A percentile compares a stretch with the other conserved stretches of the same genome.
Evolutionary conservation across 2,113 vertebrate species (phyloP).

Genomic region (Sporophila hypoxantha): DNA sequence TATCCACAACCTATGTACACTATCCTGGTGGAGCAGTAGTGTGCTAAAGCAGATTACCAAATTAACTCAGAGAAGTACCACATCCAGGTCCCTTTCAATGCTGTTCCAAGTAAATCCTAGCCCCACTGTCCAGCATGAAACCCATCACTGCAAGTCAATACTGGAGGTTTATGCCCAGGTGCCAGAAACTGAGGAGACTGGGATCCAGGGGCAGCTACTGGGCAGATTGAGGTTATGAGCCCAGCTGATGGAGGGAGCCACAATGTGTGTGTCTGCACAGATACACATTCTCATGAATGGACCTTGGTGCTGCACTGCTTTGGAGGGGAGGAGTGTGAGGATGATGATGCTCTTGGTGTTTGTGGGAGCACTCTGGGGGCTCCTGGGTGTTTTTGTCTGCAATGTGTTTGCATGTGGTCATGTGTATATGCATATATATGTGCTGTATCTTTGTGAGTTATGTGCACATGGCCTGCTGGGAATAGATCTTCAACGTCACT

Average conservation of each 20-base stretch:
- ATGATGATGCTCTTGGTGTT: background rate
- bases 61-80: background rate
- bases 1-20: background rate
- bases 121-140: background rate
- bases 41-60: background rate
- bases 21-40: background rate
- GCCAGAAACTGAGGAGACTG: background rate
- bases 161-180: background rate
- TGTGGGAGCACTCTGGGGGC: background rate
- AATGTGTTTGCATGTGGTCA: background rate
- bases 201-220: background rate
- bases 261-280: background rate
- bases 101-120: background rate
- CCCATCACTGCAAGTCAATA: rapidly evolving
- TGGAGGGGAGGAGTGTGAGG: background rate
- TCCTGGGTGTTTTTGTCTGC: background rate
- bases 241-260: background rate
- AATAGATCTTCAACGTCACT: background rate
- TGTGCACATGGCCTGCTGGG: background rate
- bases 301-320: background rate
- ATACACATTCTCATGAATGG: background rate
- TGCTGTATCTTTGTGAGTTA: background rate
- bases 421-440: background rate
- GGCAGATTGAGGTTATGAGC: background rate
- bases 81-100: background rate